Base-by-base conservation (phyloP, 2,888 invertebrate genomes). In the Volucella inanis region DNA sequence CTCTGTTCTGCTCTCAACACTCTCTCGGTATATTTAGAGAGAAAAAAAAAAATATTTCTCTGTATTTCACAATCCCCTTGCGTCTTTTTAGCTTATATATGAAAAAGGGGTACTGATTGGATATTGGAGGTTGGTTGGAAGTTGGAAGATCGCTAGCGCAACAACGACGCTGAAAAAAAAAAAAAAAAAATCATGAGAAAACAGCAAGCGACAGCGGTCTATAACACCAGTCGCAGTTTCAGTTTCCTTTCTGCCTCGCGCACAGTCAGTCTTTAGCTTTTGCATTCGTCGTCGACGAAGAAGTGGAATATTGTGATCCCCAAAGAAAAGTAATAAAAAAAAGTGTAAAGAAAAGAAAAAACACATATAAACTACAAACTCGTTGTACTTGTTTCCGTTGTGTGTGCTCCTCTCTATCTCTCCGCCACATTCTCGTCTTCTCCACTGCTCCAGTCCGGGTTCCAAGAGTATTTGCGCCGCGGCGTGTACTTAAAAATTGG, bases 381-480 rank as follows among this genome's bases (percentile, higher is more conserved):
- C 76, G 85, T 85, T 85, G 85, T 85, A 85, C 85, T 85, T 72
- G 85, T 85, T 85, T 85, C 72, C 85, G 81, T 57, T 77, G 76
- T 85, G 80, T 80, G 76, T 81, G 76, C 72, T 81, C 31, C 76
- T 81, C 81, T 85, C 75, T 81, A 49, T 59, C 65, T 76, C 68
- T 67, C 75, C 31, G 31, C 31, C 31, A 6, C 70, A 65, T 71
- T 18, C 61, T 64, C 52, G 61, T 67, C 55, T 70, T 75, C 75
- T 70, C 70, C 80, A 65, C 75, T 54, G 47, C 67, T 68, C 62
- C 55, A 81, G 64, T 79, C 68, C 52, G 79, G 79, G 79, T 80
- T 75, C 68, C 64, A 78, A 67, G 76, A 81, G 72, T 72, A 72
- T 81, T 72, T 77, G 72, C 81, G 81, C 62, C 76, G 80, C 71